These are phyloP conservation scores for Fundulus diaphanus DNA, from an alignment of 2,797 vertebrate genomes.

Conservation along the genomic window DNA sequence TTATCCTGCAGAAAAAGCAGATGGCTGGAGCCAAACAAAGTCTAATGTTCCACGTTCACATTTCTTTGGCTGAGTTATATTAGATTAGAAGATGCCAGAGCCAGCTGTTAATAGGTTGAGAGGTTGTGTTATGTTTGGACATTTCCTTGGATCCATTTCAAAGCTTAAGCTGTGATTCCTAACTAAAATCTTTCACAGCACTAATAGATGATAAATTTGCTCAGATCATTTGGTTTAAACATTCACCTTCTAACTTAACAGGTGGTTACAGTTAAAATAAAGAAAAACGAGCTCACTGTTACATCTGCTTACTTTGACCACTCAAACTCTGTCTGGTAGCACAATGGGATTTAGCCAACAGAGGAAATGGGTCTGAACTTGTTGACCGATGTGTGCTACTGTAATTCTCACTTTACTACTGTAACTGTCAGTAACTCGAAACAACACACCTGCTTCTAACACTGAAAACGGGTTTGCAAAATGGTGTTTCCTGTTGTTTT, in stretches of 20 bases:
- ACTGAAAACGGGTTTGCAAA: background rate
- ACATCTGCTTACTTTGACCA: slow-evolving; percentile 8
- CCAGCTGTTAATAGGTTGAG: slow-evolving; percentile 50
- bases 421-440: background rate
- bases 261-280: background rate
- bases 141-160: background rate
- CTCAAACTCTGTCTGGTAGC: background rate
- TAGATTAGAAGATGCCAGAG: slow-evolving; percentile 62
- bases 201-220: background rate
- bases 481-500: background rate
- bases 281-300: background rate
- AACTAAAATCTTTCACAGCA: background rate
- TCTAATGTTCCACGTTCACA: slow-evolving; percentile 65
- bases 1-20: slow-evolving; percentile 55
- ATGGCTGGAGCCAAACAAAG: slow-evolving; percentile 60
- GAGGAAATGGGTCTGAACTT: background rate
- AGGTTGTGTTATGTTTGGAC: background rate
- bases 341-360: background rate
- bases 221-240: background rate
- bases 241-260: background rate
- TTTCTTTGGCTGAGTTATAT: slow-evolving; percentile 52
- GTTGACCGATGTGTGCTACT: background rate
- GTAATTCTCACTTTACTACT: background rate
- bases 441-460: background rate
- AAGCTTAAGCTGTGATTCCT: slow-evolving; percentile 4